Conservation (phyloP, 1,140 invertebrate genomes). For the Drosophila pseudoananassae region DNA sequence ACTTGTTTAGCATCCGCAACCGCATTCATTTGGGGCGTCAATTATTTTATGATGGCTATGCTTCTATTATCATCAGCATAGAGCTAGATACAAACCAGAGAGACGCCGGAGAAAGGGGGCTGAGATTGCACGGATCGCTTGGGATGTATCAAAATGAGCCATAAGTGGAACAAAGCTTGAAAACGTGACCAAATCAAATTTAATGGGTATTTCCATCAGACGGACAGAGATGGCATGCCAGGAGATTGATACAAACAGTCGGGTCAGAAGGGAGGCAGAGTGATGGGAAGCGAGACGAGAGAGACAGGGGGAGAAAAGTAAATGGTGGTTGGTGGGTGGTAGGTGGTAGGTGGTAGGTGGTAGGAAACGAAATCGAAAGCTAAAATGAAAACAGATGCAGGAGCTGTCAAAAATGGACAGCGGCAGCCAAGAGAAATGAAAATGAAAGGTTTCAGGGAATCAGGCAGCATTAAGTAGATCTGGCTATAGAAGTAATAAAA, state of each 20-base stretch:
- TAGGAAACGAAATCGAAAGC: conserved; percentile 14
- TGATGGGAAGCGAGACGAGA: background rate
- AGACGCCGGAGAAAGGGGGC: conserved; percentile 8
- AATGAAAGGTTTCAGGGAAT: conserved; percentile 8
- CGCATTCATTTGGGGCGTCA: conserved; percentile 40
- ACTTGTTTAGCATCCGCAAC: conserved; percentile 4
- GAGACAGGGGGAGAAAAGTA: background rate
- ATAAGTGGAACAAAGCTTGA: conserved; percentile 83
- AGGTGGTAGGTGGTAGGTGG: background rate
- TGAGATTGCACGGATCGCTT: conserved; percentile 64
- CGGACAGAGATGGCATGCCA: conserved; percentile 26
- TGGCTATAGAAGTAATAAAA: background rate
- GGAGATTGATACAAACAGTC: conserved; percentile 36
- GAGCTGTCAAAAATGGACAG: conserved; percentile 42
- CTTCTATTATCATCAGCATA: conserved; percentile 57
- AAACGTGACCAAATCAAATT: conserved; percentile 84
- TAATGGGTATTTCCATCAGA: conserved; percentile 70
- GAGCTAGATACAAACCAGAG: background rate
- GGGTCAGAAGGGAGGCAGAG: background rate
- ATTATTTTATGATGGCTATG: conserved; percentile 75
- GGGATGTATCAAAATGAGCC: conserved; percentile 68
- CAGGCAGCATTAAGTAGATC: background rate
- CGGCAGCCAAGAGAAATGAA: conserved; percentile 1
- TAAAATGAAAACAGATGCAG: conserved; percentile 54
- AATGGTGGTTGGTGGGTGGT: background rate